Evolutionary conservation across 2,888 invertebrate genomes (phyloP).

Genomic region (Diaprepes abbreviatus): DNA sequence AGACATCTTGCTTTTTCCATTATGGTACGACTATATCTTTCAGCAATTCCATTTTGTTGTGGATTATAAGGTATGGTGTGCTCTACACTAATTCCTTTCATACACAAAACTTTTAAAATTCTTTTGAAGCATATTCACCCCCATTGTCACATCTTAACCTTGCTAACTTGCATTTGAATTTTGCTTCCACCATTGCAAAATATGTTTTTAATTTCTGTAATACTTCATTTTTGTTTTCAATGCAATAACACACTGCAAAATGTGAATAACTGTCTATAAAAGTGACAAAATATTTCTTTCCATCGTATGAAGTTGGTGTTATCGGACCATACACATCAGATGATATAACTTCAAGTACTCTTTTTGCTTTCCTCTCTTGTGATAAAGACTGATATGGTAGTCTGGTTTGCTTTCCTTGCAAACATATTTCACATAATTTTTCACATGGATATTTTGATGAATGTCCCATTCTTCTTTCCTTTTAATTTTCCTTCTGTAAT

Average conservation of each 20-base stretch:
- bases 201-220: constrained; percentile 39
- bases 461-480: no score
- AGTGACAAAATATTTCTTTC: constrained; percentile 39
- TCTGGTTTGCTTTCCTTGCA: no score
- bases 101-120: constrained; percentile 46
- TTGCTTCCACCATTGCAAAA: constrained; percentile 27
- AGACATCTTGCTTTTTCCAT: constrained; percentile 51
- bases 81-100: constrained; percentile 46
- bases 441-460: no score
- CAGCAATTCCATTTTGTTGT: constrained; percentile 49
- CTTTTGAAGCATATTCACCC: constrained; percentile 44
- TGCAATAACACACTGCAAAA: constrained; percentile 27
- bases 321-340: no score
- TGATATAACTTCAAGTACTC: no score
- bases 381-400: no score
- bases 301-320: constrained; percentile 39
- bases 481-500: no score
- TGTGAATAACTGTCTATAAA: constrained; percentile 46
- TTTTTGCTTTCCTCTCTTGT: no score
- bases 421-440: no score
- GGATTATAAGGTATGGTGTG: constrained; percentile 46
- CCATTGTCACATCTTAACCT: constrained; percentile 44
- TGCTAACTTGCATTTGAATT: constrained; percentile 30
- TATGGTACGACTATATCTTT: constrained; percentile 44
- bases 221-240: no score